phyloP scores from a whole-genome alignment of 2,113 vertebrate genomes.

The human region DNA sequence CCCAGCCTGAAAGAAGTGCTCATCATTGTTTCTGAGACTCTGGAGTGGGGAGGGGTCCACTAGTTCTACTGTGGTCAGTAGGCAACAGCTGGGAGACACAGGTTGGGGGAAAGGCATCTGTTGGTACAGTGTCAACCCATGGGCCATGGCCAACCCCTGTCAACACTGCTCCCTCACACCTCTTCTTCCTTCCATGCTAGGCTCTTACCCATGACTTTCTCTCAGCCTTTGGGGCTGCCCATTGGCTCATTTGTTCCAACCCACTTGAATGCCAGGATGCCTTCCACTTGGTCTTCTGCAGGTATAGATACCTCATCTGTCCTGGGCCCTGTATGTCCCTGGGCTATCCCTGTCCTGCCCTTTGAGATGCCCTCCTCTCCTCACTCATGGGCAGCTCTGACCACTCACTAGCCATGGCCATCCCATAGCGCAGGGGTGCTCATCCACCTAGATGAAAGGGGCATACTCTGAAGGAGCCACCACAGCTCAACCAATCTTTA shows the following conservation, averaged over 20 bases:
- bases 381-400: background rate
- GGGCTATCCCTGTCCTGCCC: background rate
- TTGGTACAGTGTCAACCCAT: fast-evolving
- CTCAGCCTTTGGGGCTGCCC: background rate
- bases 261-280: background rate
- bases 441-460: background rate
- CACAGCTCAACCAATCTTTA: background rate
- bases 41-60: fast-evolving
- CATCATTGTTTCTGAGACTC: background rate
- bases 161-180: background rate
- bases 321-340: background rate
- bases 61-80: background rate
- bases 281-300: fast-evolving
- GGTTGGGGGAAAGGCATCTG: too few relatives aligned
- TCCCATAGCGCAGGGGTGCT: background rate
- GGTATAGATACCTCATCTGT: fast-evolving
- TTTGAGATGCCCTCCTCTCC: background rate
- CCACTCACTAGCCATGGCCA: background rate
- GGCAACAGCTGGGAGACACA: background rate
- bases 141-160: background rate
- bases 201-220: background rate
- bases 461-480: background rate
- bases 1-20: background rate
- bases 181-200: background rate
- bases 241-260: background rate